Evolutionary conservation across 2,113 vertebrate genomes (phyloP).

Genomic region (Phyllostomus discolor): DNA sequence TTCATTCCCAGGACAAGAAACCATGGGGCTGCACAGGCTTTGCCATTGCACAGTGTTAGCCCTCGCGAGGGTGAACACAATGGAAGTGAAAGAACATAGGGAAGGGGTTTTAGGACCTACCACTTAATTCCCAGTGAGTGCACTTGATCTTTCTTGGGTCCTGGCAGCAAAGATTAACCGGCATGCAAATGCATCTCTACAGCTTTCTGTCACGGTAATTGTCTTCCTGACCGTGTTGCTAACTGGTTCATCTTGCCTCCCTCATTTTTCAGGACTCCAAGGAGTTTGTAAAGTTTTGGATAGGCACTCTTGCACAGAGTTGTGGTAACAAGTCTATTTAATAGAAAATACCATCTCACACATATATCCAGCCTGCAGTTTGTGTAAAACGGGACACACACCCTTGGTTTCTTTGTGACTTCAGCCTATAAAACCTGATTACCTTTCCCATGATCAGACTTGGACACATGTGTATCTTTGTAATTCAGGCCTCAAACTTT

Average conservation of each 20-base stretch:
- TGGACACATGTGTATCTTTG: background rate
- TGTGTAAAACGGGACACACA: background rate
- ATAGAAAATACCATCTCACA: background rate
- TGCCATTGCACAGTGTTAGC: background rate
- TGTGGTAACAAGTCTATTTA: background rate
- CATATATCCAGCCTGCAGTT: background rate
- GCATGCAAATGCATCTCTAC: background rate
- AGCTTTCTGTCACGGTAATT: background rate
- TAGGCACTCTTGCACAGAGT: background rate
- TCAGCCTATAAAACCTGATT: background rate
- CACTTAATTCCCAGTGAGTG: background rate
- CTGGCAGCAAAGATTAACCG: background rate
- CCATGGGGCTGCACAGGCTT: background rate
- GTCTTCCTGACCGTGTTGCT: background rate
- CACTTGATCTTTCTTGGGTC: background rate
- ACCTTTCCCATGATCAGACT: background rate
- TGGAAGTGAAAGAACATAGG: background rate
- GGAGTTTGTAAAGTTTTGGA: background rate
- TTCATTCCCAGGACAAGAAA: background rate
- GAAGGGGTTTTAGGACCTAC: background rate
- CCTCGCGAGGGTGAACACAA: background rate
- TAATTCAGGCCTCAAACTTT: background rate
- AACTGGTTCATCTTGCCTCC: background rate
- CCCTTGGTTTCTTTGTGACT: background rate
- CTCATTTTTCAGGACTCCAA: background rate